These are phyloP conservation scores for Drosophila cardini DNA, from an alignment of 1,140 invertebrate species.

Conservation along the genomic window DNA sequence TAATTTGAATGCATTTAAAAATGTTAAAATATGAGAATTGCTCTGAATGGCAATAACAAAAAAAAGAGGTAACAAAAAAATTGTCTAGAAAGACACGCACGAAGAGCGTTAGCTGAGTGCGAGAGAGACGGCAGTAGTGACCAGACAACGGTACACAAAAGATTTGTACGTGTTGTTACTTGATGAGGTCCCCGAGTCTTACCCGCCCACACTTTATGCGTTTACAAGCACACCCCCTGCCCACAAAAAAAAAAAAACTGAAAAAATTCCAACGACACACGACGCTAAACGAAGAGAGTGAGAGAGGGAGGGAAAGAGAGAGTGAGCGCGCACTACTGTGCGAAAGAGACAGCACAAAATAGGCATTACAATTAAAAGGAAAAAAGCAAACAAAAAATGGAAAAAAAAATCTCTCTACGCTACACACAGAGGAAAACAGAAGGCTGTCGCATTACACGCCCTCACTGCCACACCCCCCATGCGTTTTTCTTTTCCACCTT, in stretches of 20 bases:
- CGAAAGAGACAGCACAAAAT: constrained; percentile 37
- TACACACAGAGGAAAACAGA: constrained; percentile 45
- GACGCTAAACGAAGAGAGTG: constrained; percentile 19
- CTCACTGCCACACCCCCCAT: not conserved
- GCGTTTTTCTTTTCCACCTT: not conserved
- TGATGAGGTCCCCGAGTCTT: constrained; percentile 57
- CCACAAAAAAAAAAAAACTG: too few relatives aligned
- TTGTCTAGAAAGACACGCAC: constrained; percentile 68
- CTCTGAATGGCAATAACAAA: constrained; percentile 17
- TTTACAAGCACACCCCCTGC: not conserved
- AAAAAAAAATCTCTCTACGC: constrained; percentile 9
- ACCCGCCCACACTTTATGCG: not conserved
- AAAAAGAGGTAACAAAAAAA: constrained; percentile 26
- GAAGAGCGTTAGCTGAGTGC: constrained; percentile 46
- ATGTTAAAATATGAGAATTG: constrained; percentile 79
- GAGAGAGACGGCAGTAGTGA: constrained; percentile 27
- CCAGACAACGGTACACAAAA: constrained; percentile 61
- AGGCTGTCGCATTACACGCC: constrained; percentile 50
- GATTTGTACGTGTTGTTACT: constrained; percentile 81
- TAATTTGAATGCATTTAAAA: constrained; percentile 83
- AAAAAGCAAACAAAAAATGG: constrained; percentile 25
- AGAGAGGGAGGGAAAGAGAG: not conserved
- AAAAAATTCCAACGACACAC: constrained; percentile 48
- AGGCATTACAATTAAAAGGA: constrained; percentile 72
- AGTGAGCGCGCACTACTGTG: constrained; percentile 17